Evolutionary conservation across 2,797 vertebrate genomes (phyloP), one percentile per base, ranked within the genome.

Genomic region (Apodemus agrarius): DNA sequence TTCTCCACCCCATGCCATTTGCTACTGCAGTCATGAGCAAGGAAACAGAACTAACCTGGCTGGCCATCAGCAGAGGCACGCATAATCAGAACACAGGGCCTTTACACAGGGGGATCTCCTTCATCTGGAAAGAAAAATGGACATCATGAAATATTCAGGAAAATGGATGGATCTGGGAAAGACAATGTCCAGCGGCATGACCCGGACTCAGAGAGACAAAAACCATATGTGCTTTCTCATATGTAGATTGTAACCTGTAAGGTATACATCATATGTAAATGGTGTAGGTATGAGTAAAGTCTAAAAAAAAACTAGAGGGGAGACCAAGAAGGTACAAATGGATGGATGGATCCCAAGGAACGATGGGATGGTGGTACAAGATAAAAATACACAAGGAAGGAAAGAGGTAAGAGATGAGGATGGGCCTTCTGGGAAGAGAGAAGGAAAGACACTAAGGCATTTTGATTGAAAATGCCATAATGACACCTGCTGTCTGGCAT

Each of bases 381-480:
- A 31, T 65, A 21, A 34, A 85, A 52, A 3, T 49, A 3, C 43
- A 37, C 0, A 9, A 26, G 31, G 31, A 10, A 69, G 8, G 19
- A 52, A 24, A 34, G 43, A 52, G 21, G 21, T 52, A 37, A 86
- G 6, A 31, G 22, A 0, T 2, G 0, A 22, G 43, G 0, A 26
- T 1, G 8, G 34, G 0, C 16, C 21, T 16, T 34, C 34, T 11
- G 46, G 49, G 21, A 13, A 7, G 19, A 26, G 40, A 49, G 63
- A 24, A 1, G 3, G 22, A 52, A 34, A 7, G 3, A 3, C 2
- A n/a, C 19, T n/a, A n/a, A 16, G n/a, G 19, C 63, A 26, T 11
- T 17, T 72, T 16, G 40, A 63, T 11, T 7, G 31, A 26, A 85
- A 54, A 86, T 6, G 31, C n/a, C 22, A 26, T 9, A 43, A 61